Evolutionary conservation across 2,888 invertebrate species (phyloP).

Genomic region (Zaprionus lineosus): DNA sequence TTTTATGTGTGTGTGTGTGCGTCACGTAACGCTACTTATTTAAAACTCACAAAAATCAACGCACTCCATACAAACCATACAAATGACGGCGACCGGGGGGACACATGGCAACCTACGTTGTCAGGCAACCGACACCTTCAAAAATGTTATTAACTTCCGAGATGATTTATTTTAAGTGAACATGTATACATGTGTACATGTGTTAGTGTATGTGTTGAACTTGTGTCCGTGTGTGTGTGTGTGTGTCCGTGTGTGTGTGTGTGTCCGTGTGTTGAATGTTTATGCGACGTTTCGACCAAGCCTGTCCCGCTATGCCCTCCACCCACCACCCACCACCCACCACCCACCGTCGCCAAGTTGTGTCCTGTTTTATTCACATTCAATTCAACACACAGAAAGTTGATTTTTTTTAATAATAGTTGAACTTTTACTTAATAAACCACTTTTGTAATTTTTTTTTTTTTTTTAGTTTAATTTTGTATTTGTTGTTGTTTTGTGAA

Average conservation of each 20-base stretch:
- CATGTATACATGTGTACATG: slow-evolving; percentile 50
- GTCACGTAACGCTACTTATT: slow-evolving; percentile 5
- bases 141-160: slow-evolving; percentile 48
- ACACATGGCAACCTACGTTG: slow-evolving; percentile 71
- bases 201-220: slow-evolving; percentile 48
- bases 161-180: slow-evolving; percentile 78
- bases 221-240: too few relatives aligned
- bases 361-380: slow-evolving; percentile 16
- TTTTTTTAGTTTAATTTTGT: slow-evolving; percentile 17
- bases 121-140: slow-evolving; percentile 27
- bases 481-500: slow-evolving; percentile 13
- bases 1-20: slow-evolving; percentile 15
- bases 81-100: slow-evolving; percentile 8
- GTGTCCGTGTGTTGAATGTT: too few relatives aligned
- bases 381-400: slow-evolving; percentile 34
- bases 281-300: too few relatives aligned
- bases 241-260: too few relatives aligned
- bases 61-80: slow-evolving; percentile 24
- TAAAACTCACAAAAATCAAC: slow-evolving; percentile 12
- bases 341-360: too few relatives aligned
- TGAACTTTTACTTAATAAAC: slow-evolving; percentile 60
- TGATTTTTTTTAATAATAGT: slow-evolving; percentile 44
- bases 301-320: too few relatives aligned
- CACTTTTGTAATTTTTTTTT: slow-evolving; percentile 30
- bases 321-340: too few relatives aligned